Percentiles rank a stretch among this genome's conserved stretches.
phyloP scores from a whole-genome alignment of 2,888 invertebrate genomes.

The Chrysopilus asiliformis region DNA sequence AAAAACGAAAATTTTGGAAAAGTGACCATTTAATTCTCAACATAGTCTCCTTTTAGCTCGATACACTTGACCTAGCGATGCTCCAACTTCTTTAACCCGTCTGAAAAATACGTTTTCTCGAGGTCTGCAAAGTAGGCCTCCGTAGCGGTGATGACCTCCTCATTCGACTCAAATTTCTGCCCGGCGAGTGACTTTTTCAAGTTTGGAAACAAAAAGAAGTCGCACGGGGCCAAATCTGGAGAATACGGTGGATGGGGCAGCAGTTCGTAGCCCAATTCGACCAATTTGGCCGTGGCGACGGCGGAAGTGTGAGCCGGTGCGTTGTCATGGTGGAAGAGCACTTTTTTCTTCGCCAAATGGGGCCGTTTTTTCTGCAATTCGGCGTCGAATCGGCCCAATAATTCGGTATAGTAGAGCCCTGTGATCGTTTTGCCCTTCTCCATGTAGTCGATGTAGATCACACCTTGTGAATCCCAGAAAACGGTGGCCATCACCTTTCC shows the following conservation, averaged over 20 bases:
- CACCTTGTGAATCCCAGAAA: constrained; percentile 7
- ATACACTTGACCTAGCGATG: no score
- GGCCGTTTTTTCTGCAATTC: not conserved
- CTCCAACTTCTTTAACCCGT: not conserved
- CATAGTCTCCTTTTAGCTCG: no score
- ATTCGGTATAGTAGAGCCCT: not conserved
- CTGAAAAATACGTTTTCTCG: not conserved
- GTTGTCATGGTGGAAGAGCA: not conserved
- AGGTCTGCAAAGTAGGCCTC: not conserved
- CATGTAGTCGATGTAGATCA: constrained; percentile 6
- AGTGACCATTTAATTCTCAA: no score
- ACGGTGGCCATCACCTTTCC: constrained; percentile 7
- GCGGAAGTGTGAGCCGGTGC: not conserved
- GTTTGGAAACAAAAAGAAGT: not conserved
- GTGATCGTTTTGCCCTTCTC: constrained; percentile 8
- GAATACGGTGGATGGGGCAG: not conserved
- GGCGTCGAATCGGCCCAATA: not conserved
- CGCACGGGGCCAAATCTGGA: not conserved
- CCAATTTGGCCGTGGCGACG: not conserved
- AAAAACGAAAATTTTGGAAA: not conserved
- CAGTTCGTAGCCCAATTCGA: not conserved
- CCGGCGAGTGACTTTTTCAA: not conserved
- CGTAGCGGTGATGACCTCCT: not conserved
- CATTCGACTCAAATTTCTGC: not conserved
- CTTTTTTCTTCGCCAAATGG: not conserved